These are phyloP conservation scores for Trachythela sp. DNA, from an alignment of 64 coral and sea anemone species.

Conservation along the genomic window DNA sequence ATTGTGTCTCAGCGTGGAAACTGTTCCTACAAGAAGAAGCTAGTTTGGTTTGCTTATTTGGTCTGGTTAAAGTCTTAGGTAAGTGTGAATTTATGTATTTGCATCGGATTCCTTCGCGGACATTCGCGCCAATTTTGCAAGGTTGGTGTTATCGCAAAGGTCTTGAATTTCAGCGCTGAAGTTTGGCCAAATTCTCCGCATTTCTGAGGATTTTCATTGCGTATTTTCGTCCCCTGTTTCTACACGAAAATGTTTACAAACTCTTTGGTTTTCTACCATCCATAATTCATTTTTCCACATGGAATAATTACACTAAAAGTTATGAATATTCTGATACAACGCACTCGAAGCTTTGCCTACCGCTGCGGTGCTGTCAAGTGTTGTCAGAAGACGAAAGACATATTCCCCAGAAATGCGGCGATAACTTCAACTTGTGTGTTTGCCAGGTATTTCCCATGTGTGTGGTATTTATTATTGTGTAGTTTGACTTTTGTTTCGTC, in stretches of 20 bases:
- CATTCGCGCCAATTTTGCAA: not conserved
- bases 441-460: not conserved
- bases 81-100: not conserved
- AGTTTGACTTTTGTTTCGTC: not conserved
- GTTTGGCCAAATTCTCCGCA: not conserved
- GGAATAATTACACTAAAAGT: constrained; percentile 14
- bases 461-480: not conserved
- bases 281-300: constrained; percentile 28
- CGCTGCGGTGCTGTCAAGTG: not conserved
- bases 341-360: not conserved
- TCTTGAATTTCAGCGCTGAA: not conserved
- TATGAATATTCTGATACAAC: constrained; percentile 7
- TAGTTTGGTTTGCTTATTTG: not conserved
- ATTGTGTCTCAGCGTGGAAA: not conserved
- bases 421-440: not conserved
- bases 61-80: not conserved
- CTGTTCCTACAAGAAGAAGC: not conserved
- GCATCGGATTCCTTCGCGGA: not conserved
- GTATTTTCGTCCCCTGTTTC: not conserved
- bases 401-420: not conserved
- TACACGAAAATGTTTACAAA: not conserved
- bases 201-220: not conserved
- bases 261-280: constrained; percentile 13
- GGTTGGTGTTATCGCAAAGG: not conserved
- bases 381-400: not conserved